Percentiles rank a stretch among this genome's conserved stretches.
phyloP scores from a whole-genome alignment of 2,888 invertebrate genomes.

The Oasisia sp. region DNA sequence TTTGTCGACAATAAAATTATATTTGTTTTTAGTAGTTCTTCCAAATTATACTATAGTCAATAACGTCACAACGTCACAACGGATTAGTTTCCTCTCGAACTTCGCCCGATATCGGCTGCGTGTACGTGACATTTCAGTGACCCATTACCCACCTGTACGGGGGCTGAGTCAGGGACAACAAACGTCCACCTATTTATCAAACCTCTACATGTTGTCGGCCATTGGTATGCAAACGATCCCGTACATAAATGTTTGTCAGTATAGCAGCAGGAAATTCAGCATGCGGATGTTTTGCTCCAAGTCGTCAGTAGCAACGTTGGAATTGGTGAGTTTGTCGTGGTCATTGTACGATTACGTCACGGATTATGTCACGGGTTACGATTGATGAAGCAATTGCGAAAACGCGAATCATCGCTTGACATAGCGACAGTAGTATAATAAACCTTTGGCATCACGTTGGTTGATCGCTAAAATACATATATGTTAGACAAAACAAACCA shows the following conservation, averaged over 20 bases:
- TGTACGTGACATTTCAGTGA: background rate
- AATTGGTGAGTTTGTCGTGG: background rate
- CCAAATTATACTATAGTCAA: too few relatives aligned
- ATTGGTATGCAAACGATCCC: background rate
- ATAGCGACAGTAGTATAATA: background rate
- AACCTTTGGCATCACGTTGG: too few relatives aligned
- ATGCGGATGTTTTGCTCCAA: background rate
- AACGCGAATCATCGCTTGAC: background rate
- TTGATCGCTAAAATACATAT: too few relatives aligned
- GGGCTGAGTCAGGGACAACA: background rate
- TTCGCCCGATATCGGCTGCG: background rate
- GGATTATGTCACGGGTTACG: background rate
- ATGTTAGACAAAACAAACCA: too few relatives aligned
- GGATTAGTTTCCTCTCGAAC: background rate
- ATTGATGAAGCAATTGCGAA: background rate
- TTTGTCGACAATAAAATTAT: too few relatives aligned
- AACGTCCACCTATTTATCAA: background rate
- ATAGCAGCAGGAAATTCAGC: background rate
- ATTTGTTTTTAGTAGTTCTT: too few relatives aligned
- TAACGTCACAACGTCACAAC: background rate
- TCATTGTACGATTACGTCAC: background rate
- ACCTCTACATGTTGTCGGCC: background rate
- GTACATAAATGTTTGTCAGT: background rate
- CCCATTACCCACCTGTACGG: background rate
- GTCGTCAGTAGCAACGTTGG: background rate